Percentiles rank a stretch among this genome's conserved stretches.
These are phyloP conservation scores for Heterochromis multidens DNA, from an alignment of 2,113 vertebrate genomes.

Conservation along the genomic window DNA sequence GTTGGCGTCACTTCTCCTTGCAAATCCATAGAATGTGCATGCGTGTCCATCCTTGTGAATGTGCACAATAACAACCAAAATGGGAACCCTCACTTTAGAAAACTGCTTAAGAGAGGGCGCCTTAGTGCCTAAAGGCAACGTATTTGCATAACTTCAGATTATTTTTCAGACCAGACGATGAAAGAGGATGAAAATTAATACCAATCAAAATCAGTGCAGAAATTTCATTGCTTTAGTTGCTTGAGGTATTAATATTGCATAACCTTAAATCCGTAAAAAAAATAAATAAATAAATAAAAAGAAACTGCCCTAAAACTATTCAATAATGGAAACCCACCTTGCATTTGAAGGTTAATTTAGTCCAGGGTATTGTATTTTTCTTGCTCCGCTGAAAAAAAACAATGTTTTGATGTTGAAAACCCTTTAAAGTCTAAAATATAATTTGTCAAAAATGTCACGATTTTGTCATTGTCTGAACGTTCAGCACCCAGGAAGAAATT, in stretches of 20 bases:
- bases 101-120: neutral
- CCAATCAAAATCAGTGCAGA: neutral
- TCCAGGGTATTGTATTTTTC: neutral
- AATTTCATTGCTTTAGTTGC: neutral
- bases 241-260: neutral
- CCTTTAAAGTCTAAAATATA: neutral
- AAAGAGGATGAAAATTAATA: neutral
- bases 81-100: neutral
- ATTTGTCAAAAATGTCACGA: slow-evolving; percentile 20
- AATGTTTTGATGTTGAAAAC: neutral
- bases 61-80: neutral
- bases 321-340: neutral
- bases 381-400: neutral
- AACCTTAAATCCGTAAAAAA: neutral
- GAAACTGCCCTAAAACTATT: neutral
- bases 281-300: neutral
- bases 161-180: neutral
- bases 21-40: neutral
- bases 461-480: neutral
- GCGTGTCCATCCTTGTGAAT: neutral
- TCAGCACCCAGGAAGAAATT: neutral
- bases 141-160: neutral
- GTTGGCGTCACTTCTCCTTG: neutral
- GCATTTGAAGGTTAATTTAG: neutral
- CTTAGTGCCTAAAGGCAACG: neutral